A percentile compares a stretch with the other conserved stretches of the same genome.
Evolutionary conservation across 2,797 vertebrate genomes (phyloP).

Genomic region (Botia almorhae): DNA sequence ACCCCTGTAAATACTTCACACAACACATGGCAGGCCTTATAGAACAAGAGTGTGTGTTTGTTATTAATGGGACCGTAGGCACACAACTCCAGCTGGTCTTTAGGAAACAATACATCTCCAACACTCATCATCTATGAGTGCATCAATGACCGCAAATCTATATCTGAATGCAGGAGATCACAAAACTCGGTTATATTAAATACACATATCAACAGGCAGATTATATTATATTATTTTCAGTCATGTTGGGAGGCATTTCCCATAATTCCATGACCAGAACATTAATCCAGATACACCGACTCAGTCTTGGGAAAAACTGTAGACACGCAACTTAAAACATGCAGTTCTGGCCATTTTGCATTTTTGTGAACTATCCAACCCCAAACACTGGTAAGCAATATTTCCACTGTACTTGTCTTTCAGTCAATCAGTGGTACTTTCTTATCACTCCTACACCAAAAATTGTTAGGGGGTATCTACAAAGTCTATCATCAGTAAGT

Average conservation of each 20-base stretch:
- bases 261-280: not conserved
- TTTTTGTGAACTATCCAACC: conserved; percentile 22
- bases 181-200: conserved; percentile 11
- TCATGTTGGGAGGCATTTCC: conserved; percentile 1
- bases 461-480: not conserved
- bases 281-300: not conserved
- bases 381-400: not conserved
- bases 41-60: conserved; percentile 12
- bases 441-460: not conserved
- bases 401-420: not conserved
- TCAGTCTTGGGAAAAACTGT: conserved; percentile 13
- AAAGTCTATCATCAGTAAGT: not conserved
- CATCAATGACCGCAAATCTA: not conserved
- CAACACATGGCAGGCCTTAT: conserved; percentile 35
- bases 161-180: not conserved
- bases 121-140: not conserved
- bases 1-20: conserved; percentile 45
- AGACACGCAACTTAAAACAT: conserved; percentile 3
- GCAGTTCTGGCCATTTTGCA: conserved; percentile 1
- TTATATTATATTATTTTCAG: not conserved
- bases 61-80: conserved; percentile 6
- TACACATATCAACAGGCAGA: conserved; percentile 2
- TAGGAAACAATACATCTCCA: not conserved
- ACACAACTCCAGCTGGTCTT: conserved; percentile 1
- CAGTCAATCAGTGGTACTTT: not conserved